Evolutionary conservation across 2,888 invertebrate species (phyloP), one percentile per base, ranked within the genome.

Genomic region (Taenaris catops): DNA sequence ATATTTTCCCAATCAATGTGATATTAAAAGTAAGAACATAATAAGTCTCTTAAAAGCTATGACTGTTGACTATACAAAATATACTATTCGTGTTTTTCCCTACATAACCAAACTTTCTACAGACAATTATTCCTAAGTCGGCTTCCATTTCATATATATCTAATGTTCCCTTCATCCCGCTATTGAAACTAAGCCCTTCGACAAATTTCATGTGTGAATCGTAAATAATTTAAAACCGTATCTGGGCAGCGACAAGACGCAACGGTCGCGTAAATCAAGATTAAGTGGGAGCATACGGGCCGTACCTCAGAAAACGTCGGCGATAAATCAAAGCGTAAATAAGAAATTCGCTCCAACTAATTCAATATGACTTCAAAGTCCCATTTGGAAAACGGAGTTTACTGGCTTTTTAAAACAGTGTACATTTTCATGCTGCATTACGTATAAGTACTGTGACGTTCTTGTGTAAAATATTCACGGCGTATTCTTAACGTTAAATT

Each of bases 191-290:
- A 43, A 39, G 35, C 16, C 29, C 25, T 36, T 34, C 37, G 43
- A 44, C 43, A 44, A 44, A 37, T 40, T 40, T 50, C 65, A 61
- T 58, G 63, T 63, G 64, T 64, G 51, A 58, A 63, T 60, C 65
- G 66, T 81, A 74, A 78, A 74, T 76, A 67, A 58, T 57, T 57
- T 60, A 63, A 69, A 70, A 67, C 61, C 67, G 57, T 65, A 60
- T 62, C 62, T 64, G 50, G 49, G 49, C 45, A 60, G 53, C 50
- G 67, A 66, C 75, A 69, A 66, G 59, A 62, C 60, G 63, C 63
- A 63, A 63, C 66, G 53, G 73, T 66, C 72, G 52, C 63, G 62
- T 80, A 75, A 81, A 80, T 83, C 80, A 81, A 78, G 83, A 81
- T 78, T 70, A 70, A 81, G 67, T 70, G 58, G 61, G 34, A 60